Evolutionary conservation across 2,888 invertebrate species (phyloP), one percentile per base, ranked within the genome.

Genomic region (Augiades crinisus): DNA sequence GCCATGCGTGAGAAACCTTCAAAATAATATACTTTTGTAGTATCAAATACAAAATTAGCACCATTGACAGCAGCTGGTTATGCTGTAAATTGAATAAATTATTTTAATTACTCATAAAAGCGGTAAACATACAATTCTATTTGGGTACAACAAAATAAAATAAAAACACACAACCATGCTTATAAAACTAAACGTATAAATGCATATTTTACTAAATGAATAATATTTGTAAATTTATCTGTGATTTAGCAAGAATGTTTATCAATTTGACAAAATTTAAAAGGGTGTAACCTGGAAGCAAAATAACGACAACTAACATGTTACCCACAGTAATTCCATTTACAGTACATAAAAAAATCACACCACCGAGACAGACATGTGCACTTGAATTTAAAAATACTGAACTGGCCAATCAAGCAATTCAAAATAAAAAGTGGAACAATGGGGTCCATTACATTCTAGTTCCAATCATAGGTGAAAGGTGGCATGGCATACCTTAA

Each of bases 261-360:
- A 57, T 65, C 57, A 58, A 55, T 59, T 62, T 58, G 45, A 36
- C 54, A 62, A 69, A 68, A 61, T 69, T 74, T 70, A 73, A 65
- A 79, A 82, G 80, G 87, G 85, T 84, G 82, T 85, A 88, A 84
- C 90, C 90, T 90, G 90, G 89, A 87, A 81, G 78, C 79, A 84
- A 84, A 81, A 84, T 79, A 84, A 85, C 81, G 85, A 85, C 85
- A 85, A 78, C 83, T 81, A 79, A 80, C 78, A 80, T 74, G 78
- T 79, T 80, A 83, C 82, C 85, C 83, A 85, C 78, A 78, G 71
- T 68, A 70, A 75, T 70, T 74, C 58, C 66, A 69, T 68, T 75
- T 75, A 81, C 72, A 80, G 67, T 72, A 59, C 40, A 50, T 43
- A 77, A 78, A 77, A 75, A 72, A 76, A 75, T 76, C 79, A 89